phyloP scores from a whole-genome alignment of 2,797 vertebrate species.

The Crocodylus rhombifer region DNA sequence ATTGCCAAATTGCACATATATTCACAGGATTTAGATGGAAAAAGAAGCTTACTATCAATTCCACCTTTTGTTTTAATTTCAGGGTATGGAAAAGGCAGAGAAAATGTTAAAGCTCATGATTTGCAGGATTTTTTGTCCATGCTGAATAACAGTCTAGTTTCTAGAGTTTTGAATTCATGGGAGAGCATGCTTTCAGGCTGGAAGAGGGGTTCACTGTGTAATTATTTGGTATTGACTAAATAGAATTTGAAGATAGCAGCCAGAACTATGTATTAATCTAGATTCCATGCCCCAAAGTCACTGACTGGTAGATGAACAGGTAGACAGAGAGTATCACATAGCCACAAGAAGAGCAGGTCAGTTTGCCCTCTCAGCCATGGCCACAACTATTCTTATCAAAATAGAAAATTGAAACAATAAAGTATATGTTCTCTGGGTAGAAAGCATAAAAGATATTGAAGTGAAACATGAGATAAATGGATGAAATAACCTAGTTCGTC shows the following conservation, averaged over 20 bases:
- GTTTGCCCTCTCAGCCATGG: background rate
- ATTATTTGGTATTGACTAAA: conserved; percentile 9
- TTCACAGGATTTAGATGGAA: background rate
- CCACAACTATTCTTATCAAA: background rate
- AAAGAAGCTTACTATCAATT: background rate
- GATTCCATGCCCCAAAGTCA: background rate
- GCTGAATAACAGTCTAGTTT: background rate
- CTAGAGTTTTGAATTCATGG: background rate
- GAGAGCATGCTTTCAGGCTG: background rate
- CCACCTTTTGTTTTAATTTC: background rate
- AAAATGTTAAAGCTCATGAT: background rate
- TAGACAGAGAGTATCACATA: conserved; percentile 5
- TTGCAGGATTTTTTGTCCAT: background rate
- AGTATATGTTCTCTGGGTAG: background rate
- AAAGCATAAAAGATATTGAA: conserved; percentile 16
- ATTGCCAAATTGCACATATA: background rate
- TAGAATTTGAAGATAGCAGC: background rate
- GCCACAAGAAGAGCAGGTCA: background rate
- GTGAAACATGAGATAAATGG: conserved; percentile 29
- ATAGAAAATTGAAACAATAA: background rate
- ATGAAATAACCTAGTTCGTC: conserved; percentile 59
- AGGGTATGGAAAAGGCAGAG: background rate
- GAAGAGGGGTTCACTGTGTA: background rate
- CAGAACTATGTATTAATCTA: background rate
- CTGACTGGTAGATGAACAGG: background rate